A percentile compares a stretch with the other conserved stretches of the same genome.
These are phyloP conservation scores for Sphecodes monilicornis DNA, from an alignment of 2,888 invertebrate genomes.

Conservation along the genomic window DNA sequence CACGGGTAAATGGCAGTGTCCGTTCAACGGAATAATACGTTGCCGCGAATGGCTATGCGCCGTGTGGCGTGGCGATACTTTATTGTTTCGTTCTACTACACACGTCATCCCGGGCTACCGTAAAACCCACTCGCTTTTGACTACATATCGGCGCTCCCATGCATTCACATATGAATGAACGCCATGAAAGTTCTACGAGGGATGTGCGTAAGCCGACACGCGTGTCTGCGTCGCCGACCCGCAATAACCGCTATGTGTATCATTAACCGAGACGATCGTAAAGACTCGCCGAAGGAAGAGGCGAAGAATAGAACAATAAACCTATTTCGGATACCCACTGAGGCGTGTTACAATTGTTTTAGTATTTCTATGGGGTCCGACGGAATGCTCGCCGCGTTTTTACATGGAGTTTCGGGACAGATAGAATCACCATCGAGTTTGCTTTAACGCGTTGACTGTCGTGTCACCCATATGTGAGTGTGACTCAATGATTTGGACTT, in stretches of 20 bases:
- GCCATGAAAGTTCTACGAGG: conserved; percentile 58
- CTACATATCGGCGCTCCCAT: conserved; percentile 62
- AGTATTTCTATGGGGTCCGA: not conserved
- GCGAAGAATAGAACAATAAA: conserved; percentile 23
- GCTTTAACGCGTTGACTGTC: no score
- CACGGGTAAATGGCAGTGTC: conserved; percentile 38
- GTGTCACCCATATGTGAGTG: no score
- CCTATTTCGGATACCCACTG: not conserved
- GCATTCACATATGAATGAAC: conserved; percentile 61
- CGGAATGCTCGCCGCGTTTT: not conserved
- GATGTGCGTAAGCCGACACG: conserved; percentile 61
- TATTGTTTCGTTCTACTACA: conserved; percentile 63
- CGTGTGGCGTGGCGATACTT: conserved; percentile 41
- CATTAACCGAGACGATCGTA: conserved; percentile 18
- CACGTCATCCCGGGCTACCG: conserved; percentile 62
- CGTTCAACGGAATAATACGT: conserved; percentile 41
- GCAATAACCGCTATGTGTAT: conserved; percentile 26
- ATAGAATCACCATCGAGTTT: no score
- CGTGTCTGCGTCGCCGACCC: conserved; percentile 36
- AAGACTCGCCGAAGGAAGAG: not conserved
- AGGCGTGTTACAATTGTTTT: not conserved
- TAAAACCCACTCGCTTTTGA: conserved; percentile 64
- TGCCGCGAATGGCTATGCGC: conserved; percentile 26
- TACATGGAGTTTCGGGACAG: not conserved
- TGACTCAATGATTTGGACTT: no score